Evolutionary conservation across 2,888 invertebrate species (phyloP).

Genomic region (Luffia ferchaultella): DNA sequence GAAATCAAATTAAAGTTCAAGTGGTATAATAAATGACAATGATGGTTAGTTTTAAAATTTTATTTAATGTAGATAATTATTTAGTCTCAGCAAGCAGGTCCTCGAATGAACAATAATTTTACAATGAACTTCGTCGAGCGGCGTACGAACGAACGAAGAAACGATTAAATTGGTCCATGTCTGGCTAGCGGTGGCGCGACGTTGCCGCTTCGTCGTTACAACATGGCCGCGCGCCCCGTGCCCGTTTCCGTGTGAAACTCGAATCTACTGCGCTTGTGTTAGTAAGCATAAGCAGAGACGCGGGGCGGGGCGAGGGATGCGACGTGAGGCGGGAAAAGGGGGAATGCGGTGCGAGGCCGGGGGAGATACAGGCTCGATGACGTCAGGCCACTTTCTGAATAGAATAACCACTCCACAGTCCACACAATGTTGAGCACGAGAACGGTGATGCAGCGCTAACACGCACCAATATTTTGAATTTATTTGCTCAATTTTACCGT

Average conservation of each 20-base stretch:
- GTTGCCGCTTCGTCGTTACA: slow-evolving; percentile 62
- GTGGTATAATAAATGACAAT: no score
- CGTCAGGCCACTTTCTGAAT: slow-evolving; percentile 58
- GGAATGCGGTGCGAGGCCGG: slow-evolving; percentile 18
- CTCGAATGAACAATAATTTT: background rate
- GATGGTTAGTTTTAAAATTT: no score
- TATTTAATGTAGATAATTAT: no score
- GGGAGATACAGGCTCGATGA: slow-evolving; percentile 41
- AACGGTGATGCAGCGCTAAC: no score
- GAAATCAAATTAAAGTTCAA: no score
- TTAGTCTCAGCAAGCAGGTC: background rate
- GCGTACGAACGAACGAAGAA: slow-evolving; percentile 7
- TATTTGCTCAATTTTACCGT: no score
- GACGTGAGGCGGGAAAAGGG: slow-evolving; percentile 11
- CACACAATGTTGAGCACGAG: background rate
- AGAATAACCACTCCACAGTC: slow-evolving; percentile 4
- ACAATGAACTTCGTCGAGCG: background rate
- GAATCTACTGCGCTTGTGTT: slow-evolving; percentile 49
- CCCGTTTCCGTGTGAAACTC: slow-evolving; percentile 66
- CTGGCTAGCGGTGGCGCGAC: slow-evolving; percentile 49
- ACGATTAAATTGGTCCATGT: slow-evolving; percentile 62
- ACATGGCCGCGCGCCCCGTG: slow-evolving; percentile 60
- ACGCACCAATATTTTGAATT: no score
- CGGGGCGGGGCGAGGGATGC: slow-evolving; percentile 17
- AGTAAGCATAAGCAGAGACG: slow-evolving; percentile 16